Conservation (phyloP, 35 echinoderm and acorn worm genomes). For the Apostichopus parvimensis region DNA sequence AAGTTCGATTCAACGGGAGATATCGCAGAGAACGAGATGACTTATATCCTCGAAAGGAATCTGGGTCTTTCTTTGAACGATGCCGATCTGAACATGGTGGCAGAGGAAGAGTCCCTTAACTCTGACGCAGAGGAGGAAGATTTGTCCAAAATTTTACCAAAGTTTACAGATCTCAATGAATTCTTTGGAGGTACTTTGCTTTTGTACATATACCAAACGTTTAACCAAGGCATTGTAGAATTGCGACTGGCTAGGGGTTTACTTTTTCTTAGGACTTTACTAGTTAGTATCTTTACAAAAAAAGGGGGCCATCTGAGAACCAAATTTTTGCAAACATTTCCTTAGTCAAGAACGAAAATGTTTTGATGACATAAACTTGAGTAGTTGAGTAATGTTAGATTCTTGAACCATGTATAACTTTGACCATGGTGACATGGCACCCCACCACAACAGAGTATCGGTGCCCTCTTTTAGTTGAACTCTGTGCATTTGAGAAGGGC, state of each 20-base stretch:
- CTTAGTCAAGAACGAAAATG: neutral
- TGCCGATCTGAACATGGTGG: conserved; percentile 55
- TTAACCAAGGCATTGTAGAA: no score
- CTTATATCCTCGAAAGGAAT: conserved; percentile 44
- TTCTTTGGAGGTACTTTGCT: conserved; percentile 67
- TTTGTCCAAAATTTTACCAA: conserved; percentile 78
- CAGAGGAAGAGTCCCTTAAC: conserved; percentile 61
- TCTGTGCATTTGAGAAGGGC: no score
- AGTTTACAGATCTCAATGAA: conserved; percentile 79
- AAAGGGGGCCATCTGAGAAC: no score
- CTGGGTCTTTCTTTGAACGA: conserved; percentile 46
- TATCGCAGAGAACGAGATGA: conserved; percentile 44
- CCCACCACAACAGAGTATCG: no score
- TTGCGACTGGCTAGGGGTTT: no score
- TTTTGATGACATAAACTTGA: neutral
- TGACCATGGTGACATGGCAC: no score
- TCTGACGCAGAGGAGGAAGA: conserved; percentile 79
- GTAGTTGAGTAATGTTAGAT: no score
- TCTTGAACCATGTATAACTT: no score
- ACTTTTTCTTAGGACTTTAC: no score
- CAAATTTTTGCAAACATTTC: no score
- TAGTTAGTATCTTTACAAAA: no score
- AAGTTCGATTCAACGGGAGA: conserved; percentile 35
- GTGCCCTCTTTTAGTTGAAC: no score
- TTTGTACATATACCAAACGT: neutral